A percentile compares a stretch with the other conserved stretches of the same genome.
phyloP scores from a whole-genome alignment of 1,140 invertebrate species.

The Scylla paramamosain region DNA sequence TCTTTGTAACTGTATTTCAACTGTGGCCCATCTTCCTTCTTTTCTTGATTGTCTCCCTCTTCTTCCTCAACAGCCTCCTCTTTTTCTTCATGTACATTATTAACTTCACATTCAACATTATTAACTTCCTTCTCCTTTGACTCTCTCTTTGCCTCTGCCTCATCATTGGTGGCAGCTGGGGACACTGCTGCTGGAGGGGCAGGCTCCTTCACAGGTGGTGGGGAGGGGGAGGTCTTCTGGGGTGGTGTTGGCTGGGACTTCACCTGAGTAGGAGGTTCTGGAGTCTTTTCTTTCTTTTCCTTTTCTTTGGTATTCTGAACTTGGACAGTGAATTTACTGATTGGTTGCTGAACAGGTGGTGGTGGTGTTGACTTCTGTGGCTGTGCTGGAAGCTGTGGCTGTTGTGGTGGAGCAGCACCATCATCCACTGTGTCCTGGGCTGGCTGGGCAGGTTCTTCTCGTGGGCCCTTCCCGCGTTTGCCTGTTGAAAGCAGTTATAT shows the following conservation, averaged over 20 bases:
- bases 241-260: background rate
- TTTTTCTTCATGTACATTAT: slow-evolving; percentile 63
- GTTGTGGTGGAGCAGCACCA: background rate
- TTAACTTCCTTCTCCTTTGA: slow-evolving; percentile 53
- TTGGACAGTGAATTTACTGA: slow-evolving; percentile 7
- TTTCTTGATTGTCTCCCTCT: background rate
- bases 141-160: background rate
- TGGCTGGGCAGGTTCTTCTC: slow-evolving; percentile 49
- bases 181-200: slow-evolving; percentile 32
- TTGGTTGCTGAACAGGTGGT: background rate
- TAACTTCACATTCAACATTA: slow-evolving; percentile 47
- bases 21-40: slow-evolving; percentile 55
- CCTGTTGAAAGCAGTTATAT: background rate
- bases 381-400: background rate
- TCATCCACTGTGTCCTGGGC: slow-evolving; percentile 51
- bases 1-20: slow-evolving; percentile 64
- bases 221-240: background rate
- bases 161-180: background rate
- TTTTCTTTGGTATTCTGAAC: slow-evolving; percentile 54
- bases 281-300: slow-evolving; percentile 53
- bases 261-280: slow-evolving; percentile 39
- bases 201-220: slow-evolving; percentile 37
- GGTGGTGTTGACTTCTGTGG: slow-evolving; percentile 38
- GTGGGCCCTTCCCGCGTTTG: slow-evolving; percentile 50
- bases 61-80: slow-evolving; percentile 28